These are phyloP conservation scores for Congeria kusceri DNA, from an alignment of 2,888 invertebrate genomes.

Conservation along the genomic window DNA sequence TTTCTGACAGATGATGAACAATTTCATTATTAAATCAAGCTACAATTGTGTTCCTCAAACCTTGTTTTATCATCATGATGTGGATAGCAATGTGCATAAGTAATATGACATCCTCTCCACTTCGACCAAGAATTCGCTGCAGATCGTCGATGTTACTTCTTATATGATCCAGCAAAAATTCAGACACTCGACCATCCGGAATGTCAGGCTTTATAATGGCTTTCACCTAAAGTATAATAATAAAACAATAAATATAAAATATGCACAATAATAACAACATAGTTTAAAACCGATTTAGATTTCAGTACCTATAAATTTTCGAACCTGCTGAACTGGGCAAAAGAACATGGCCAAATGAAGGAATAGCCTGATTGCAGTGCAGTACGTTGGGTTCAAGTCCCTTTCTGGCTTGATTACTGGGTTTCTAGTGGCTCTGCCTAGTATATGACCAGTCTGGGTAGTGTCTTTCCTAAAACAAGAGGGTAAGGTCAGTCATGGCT, in stretches of 20 bases:
- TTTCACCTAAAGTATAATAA: too few species aligned
- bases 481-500: too few species aligned
- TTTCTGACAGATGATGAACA: too few species aligned
- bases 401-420: conserved; percentile 68
- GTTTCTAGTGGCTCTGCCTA: conserved; percentile 62
- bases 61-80: conserved; percentile 18
- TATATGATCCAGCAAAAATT: conserved; percentile 69
- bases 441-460: conserved; percentile 73
- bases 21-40: too few species aligned
- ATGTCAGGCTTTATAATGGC: conserved; percentile 45
- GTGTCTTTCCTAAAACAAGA: conserved; percentile 56
- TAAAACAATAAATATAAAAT: too few species aligned
- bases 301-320: too few species aligned
- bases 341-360: conserved; percentile 76
- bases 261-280: too few species aligned
- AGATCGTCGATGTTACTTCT: conserved; percentile 60
- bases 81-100: conserved; percentile 61
- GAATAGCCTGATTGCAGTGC: conserved; percentile 69
- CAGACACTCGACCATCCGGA: conserved; percentile 12
- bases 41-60: too few species aligned
- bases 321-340: conserved; percentile 63
- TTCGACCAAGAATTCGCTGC: conserved; percentile 53
- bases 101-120: conserved; percentile 69
- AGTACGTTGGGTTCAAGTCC: conserved; percentile 61
- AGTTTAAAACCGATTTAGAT: too few species aligned